phyloP scores from a whole-genome alignment of 2,113 vertebrate species.

The Leiothrix lutea region DNA sequence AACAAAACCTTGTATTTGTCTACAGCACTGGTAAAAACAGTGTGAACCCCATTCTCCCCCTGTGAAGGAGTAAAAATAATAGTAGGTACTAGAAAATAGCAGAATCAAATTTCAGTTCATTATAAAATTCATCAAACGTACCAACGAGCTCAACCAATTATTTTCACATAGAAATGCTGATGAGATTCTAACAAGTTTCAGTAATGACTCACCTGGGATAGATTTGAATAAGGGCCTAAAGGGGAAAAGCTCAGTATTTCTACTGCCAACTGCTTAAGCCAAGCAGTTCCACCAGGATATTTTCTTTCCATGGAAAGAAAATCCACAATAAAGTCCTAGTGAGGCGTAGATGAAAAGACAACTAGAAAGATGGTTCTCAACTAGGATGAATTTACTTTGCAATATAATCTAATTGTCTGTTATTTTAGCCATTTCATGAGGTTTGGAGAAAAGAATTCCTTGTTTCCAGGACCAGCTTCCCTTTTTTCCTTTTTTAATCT shows the following conservation, averaged over 20 bases:
- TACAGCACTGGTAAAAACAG: neutral
- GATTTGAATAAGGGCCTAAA: neutral
- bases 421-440: slow-evolving; percentile 41
- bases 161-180: neutral
- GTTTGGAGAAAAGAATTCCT: slow-evolving; percentile 22
- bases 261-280: neutral
- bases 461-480: neutral
- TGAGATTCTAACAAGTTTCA: neutral
- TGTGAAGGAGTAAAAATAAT: neutral
- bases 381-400: slow-evolving; percentile 19
- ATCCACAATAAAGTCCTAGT: neutral
- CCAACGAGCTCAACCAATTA: neutral
- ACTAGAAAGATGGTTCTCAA: neutral
- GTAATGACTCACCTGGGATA: neutral
- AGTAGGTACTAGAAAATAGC: neutral
- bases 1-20: neutral
- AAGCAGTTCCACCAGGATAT: neutral
- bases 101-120: neutral
- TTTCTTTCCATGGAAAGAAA: slow-evolving; percentile 26
- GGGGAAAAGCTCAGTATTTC: neutral
- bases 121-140: neutral
- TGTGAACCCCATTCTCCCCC: neutral
- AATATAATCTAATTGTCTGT: slow-evolving; percentile 50
- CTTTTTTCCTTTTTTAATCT: neutral
- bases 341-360: neutral